Evolutionary conservation across 1,140 invertebrate genomes (phyloP).

Genomic region (Epicauta chinensis): DNA sequence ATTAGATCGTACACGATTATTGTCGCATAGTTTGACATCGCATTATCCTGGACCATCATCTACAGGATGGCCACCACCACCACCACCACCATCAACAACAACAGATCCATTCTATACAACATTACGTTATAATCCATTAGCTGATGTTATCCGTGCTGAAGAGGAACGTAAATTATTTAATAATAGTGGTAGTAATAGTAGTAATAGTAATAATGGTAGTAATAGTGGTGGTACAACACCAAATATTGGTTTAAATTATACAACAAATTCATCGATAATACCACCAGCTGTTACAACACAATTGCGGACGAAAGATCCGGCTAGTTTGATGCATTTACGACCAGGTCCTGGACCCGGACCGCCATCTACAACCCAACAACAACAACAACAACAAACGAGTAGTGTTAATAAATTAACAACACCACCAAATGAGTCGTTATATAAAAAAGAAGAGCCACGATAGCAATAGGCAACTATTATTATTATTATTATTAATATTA

Average conservation of each 20-base stretch:
- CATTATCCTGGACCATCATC: conserved; percentile 51
- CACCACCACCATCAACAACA: conserved; percentile 50
- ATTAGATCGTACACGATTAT: conserved; percentile 45
- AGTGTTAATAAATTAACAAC: conserved; percentile 34
- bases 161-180: conserved; percentile 67
- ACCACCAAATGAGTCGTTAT: conserved; percentile 37
- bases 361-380: conserved; percentile 24
- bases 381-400: conserved; percentile 33
- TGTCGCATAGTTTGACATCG: conserved; percentile 43
- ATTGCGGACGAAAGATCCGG: conserved; percentile 54
- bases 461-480: conserved; percentile 25
- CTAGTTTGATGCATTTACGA: conserved; percentile 45
- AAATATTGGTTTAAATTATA: too few relatives aligned
- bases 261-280: too few relatives aligned
- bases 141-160: conserved; percentile 63
- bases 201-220: too few relatives aligned
- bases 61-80: conserved; percentile 54
- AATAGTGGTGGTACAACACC: too few relatives aligned
- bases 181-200: conserved; percentile 49
- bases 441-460: conserved; percentile 42
- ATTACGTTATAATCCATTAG: conserved; percentile 64
- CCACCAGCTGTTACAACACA: conserved; percentile 40
- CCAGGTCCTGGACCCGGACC: conserved; percentile 30
- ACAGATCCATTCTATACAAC: conserved; percentile 47
- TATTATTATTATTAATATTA: too few relatives aligned